These are phyloP conservation scores for Aptenodytes patagonicus DNA, from an alignment of 2,113 vertebrate species.

Conservation along the genomic window DNA sequence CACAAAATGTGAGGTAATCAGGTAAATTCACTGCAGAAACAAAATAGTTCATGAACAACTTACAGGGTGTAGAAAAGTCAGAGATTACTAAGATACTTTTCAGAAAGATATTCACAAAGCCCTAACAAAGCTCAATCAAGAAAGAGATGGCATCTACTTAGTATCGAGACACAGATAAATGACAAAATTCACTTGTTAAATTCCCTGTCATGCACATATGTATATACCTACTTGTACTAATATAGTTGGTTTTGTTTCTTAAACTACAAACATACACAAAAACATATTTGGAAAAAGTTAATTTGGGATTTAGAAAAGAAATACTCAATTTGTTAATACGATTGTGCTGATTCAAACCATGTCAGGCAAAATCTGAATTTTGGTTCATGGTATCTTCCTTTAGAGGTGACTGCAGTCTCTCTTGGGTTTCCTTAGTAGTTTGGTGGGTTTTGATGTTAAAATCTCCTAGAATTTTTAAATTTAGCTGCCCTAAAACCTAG, in stretches of 20 bases:
- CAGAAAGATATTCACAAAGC: not conserved
- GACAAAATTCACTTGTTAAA: not conserved
- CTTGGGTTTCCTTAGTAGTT: not conserved
- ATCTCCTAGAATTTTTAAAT: not conserved
- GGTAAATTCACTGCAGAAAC: not conserved
- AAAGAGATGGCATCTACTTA: not conserved
- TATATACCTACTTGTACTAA: not conserved
- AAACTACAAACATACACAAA: not conserved
- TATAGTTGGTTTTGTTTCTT: not conserved
- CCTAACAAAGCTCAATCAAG: not conserved
- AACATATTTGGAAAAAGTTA: not conserved
- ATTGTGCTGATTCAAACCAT: not conserved
- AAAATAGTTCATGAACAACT: not conserved
- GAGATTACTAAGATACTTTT: not conserved
- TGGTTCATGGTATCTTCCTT: not conserved
- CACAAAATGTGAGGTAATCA: not conserved
- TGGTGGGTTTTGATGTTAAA: not conserved
- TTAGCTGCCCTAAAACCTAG: not conserved
- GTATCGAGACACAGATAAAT: not conserved
- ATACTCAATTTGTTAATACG: not conserved
- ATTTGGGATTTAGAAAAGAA: not conserved
- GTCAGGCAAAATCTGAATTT: not conserved
- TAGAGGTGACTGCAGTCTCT: not conserved
- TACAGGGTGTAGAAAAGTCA: not conserved
- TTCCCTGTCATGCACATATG: not conserved